Conservation (phyloP, 1,140 invertebrate genomes). For the Oncopeltus fasciatus region DNA sequence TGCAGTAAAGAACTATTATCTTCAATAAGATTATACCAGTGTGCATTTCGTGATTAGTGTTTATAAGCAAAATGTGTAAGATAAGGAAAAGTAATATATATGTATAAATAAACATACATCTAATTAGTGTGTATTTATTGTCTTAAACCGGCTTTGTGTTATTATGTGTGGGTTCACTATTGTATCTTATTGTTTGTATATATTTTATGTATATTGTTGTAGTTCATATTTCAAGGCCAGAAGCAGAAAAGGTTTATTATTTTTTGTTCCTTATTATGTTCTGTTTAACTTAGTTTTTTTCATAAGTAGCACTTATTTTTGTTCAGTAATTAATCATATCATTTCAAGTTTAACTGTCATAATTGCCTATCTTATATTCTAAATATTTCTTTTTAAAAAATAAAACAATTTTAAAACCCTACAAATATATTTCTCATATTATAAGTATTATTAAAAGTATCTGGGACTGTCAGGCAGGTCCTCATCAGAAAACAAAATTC, state of each 20-base stretch:
- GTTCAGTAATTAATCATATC: too few relatives aligned
- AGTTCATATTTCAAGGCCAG: background rate
- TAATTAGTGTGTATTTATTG: background rate
- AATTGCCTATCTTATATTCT: too few relatives aligned
- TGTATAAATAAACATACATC: background rate
- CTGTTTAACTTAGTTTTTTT: too few relatives aligned
- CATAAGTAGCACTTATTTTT: too few relatives aligned
- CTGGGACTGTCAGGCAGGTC: too few relatives aligned
- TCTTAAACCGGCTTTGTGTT: constrained; percentile 1
- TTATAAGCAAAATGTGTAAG: background rate
- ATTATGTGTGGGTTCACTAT: background rate
- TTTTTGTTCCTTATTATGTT: too few relatives aligned
- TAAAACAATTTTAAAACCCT: too few relatives aligned
- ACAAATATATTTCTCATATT: too few relatives aligned
- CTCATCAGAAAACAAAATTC: too few relatives aligned
- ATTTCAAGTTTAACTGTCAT: too few relatives aligned
- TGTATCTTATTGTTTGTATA: constrained; percentile 2
- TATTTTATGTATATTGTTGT: constrained; percentile 9
- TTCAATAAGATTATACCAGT: background rate
- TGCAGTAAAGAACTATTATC: background rate
- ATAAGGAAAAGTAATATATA: background rate
- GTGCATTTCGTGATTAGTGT: constrained; percentile 3
- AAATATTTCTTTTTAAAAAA: too few relatives aligned
- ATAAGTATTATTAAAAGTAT: too few relatives aligned
- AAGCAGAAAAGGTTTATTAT: background rate